A percentile compares a stretch with the other conserved stretches of the same genome.
Evolutionary conservation across 2,797 vertebrate genomes (phyloP).

Genomic region (Sylvia borin): DNA sequence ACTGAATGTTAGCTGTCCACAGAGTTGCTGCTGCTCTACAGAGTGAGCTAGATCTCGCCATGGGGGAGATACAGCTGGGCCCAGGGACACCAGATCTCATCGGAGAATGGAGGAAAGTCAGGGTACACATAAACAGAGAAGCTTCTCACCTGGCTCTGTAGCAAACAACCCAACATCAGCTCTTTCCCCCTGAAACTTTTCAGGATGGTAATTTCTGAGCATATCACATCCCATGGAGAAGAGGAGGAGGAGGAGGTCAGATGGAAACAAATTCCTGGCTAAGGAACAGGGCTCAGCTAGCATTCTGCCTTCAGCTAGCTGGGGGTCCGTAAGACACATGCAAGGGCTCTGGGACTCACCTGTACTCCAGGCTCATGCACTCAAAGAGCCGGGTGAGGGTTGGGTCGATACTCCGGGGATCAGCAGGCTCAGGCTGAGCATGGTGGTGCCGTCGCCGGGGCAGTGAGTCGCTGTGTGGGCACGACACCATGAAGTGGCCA

Average conservation of each 20-base stretch:
- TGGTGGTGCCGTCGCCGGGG: slow-evolving; percentile 75
- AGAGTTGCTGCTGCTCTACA: neutral
- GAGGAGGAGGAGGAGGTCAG: neutral
- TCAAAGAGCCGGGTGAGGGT: slow-evolving; percentile 94
- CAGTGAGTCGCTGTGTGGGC: slow-evolving; percentile 88
- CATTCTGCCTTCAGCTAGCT: neutral
- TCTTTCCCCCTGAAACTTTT: neutral
- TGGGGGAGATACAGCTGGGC: neutral
- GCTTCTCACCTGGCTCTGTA: neutral
- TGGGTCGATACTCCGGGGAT: slow-evolving; percentile 88
- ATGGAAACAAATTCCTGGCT: neutral
- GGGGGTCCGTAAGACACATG: fast-evolving
- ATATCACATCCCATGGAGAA: neutral
- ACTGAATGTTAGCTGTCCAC: neutral
- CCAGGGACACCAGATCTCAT: neutral
- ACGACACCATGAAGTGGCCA: slow-evolving; percentile 98
- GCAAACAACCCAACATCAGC: neutral
- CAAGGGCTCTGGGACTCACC: slow-evolving; percentile 77
- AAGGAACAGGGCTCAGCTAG: neutral
- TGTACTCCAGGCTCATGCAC: slow-evolving; percentile 98
- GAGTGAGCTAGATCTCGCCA: neutral
- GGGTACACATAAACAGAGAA: neutral
- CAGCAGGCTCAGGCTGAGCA: slow-evolving; percentile 59
- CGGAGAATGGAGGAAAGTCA: neutral
- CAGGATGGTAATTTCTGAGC: neutral